Conservation (phyloP, 2,888 invertebrate species). For the Volucella inanis region DNA sequence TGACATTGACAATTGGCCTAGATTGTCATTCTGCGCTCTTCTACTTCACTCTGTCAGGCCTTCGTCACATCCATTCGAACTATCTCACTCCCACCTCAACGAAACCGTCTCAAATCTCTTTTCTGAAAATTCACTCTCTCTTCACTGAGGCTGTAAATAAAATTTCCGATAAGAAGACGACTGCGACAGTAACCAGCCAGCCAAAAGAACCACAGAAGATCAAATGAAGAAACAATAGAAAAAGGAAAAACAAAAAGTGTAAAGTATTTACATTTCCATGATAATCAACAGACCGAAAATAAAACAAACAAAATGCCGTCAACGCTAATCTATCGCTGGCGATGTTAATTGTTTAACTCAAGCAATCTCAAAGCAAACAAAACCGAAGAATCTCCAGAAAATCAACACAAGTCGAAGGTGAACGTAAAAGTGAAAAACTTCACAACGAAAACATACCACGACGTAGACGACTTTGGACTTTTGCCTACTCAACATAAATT, state of each 20-base stretch:
- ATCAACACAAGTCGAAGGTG: slow-evolving; percentile 35
- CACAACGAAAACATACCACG: background rate
- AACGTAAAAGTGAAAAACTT: slow-evolving; percentile 34
- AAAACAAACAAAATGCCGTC: slow-evolving; percentile 68
- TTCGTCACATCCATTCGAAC: slow-evolving; percentile 19
- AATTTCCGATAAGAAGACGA: slow-evolving; percentile 72
- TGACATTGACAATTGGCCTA: slow-evolving; percentile 50
- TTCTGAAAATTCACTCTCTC: slow-evolving; percentile 12
- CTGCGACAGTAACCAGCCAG: slow-evolving; percentile 37
- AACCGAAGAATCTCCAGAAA: slow-evolving; percentile 51
- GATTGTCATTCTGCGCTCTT: background rate
- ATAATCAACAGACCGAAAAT: slow-evolving; percentile 53
- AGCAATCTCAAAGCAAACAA: slow-evolving; percentile 51
- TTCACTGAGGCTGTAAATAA: slow-evolving; percentile 60
- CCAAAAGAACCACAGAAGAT: slow-evolving; percentile 15
- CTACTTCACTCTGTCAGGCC: slow-evolving; percentile 23
- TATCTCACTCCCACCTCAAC: background rate
- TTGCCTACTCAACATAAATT: slow-evolving; percentile 20
- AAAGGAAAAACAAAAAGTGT: background rate
- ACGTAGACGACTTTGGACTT: slow-evolving; percentile 14
- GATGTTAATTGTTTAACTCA: slow-evolving; percentile 55
- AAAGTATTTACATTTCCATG: slow-evolving; percentile 68
- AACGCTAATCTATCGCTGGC: slow-evolving; percentile 67
- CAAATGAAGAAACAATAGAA: slow-evolving; percentile 50
- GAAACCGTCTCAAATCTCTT: background rate